Evolutionary conservation across 2,113 vertebrate species (phyloP).

Genomic region (Platysternon megacephalum): DNA sequence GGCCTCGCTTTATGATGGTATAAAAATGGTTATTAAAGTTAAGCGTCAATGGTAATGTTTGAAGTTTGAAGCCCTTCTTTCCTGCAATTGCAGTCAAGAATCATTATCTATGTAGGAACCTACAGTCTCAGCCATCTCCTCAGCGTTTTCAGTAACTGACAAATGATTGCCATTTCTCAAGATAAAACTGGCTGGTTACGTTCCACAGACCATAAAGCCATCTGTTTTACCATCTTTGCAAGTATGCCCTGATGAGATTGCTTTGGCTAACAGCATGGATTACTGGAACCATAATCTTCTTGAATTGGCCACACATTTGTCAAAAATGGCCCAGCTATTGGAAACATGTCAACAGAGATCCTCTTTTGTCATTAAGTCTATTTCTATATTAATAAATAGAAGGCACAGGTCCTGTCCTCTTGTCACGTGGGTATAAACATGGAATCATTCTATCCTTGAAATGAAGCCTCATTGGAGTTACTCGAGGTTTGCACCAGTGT

Average conservation of each 20-base stretch:
- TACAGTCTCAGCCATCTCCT: background rate
- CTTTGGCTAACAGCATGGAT: background rate
- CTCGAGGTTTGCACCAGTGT: fast-evolving
- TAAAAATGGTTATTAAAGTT: background rate
- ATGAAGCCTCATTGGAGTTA: background rate
- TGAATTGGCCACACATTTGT: no score
- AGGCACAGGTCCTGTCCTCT: background rate
- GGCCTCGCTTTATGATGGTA: fast-evolving
- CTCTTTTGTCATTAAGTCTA: background rate
- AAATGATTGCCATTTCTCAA: background rate
- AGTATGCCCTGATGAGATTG: fast-evolving
- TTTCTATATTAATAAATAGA: background rate
- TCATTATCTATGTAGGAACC: background rate
- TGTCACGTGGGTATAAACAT: background rate
- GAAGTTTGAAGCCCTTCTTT: fast-evolving
- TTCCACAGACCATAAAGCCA: background rate
- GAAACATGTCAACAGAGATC: background rate
- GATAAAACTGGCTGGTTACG: background rate
- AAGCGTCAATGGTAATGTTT: fast-evolving
- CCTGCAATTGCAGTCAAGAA: background rate
- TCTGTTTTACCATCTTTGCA: fast-evolving
- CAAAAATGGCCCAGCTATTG: background rate
- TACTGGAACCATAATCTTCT: background rate
- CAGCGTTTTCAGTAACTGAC: background rate
- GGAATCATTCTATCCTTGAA: background rate